These are phyloP conservation scores for Phataginus tetradactyla DNA, from an alignment of 2,797 vertebrate genomes.

Conservation along the genomic window DNA sequence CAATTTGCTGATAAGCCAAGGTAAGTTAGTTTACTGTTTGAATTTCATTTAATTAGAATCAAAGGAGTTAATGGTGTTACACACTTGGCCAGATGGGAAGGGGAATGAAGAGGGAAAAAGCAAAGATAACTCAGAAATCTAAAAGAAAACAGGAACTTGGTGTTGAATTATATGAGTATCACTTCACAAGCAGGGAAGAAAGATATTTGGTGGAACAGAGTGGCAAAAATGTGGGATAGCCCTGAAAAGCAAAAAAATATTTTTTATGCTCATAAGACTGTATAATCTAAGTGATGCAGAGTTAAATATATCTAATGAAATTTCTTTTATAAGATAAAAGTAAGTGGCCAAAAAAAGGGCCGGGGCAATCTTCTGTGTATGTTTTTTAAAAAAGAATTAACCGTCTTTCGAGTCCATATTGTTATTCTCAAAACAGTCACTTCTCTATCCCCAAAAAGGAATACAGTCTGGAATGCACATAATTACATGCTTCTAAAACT, in stretches of 20 bases:
- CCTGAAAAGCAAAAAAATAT: neutral
- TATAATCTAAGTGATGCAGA: neutral
- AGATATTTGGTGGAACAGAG: neutral
- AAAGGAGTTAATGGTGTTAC: neutral
- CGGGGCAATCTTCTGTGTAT: neutral
- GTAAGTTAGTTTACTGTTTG: neutral
- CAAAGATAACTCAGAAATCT: neutral
- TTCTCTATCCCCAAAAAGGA: constrained; percentile 20
- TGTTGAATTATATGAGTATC: neutral
- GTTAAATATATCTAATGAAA: neutral
- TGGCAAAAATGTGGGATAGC: neutral
- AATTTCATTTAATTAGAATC: constrained; percentile 40
- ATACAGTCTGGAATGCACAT: neutral
- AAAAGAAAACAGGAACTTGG: neutral
- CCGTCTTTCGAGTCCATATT: constrained; percentile 3
- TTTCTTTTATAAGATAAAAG: neutral
- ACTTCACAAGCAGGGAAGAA: neutral
- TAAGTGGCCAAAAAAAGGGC: neutral
- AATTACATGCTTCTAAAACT: neutral
- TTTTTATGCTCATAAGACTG: neutral
- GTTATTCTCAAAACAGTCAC: constrained; percentile 4
- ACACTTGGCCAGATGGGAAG: constrained; percentile 1
- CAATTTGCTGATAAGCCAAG: constrained; percentile 3
- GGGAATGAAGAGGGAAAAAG: neutral
- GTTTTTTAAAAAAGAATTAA: neutral